Evolutionary conservation across 2,888 invertebrate species (phyloP).

Genomic region (Hetaerina titia): DNA sequence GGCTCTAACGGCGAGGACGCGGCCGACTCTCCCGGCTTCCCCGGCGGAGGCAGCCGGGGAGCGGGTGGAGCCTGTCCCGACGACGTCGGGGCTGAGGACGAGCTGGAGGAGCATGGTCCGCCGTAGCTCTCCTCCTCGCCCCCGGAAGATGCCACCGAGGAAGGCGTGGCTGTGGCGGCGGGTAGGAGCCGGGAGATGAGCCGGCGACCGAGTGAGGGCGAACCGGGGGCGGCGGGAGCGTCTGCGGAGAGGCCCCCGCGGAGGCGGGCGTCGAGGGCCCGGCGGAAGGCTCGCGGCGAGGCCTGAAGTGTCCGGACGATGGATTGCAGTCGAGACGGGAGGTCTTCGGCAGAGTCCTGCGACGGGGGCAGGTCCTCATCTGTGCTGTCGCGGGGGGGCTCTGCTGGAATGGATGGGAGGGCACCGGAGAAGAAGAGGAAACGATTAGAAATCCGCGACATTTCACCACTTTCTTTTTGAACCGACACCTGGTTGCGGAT

Average conservation of each 20-base stretch:
- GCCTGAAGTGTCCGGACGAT: conserved; percentile 55
- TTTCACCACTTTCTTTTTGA: no score
- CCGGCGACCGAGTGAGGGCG: conserved; percentile 47
- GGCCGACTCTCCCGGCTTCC: conserved; percentile 69
- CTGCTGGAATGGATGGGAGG: background rate
- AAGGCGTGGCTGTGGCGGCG: conserved; percentile 52
- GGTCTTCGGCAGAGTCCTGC: conserved; percentile 45
- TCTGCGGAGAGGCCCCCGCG: conserved; percentile 6
- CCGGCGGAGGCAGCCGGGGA: background rate
- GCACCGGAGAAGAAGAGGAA: background rate
- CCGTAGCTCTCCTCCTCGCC: conserved; percentile 55
- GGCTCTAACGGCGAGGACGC: conserved; percentile 66
- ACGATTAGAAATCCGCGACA: no score
- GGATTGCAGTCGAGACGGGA: conserved; percentile 51
- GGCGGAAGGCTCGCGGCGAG: conserved; percentile 32
- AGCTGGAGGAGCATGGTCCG: conserved; percentile 43
- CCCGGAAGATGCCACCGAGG: conserved; percentile 49
- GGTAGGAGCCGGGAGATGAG: conserved; percentile 50
- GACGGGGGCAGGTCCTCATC: conserved; percentile 24
- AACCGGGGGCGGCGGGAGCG: background rate
- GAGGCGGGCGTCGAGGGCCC: conserved; percentile 58
- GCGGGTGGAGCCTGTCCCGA: background rate
- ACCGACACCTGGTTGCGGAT: no score
- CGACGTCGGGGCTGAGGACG: conserved; percentile 53
- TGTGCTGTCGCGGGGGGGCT: background rate